These are phyloP conservation scores for Julus scanicus DNA, from an alignment of 2,888 invertebrate genomes.

Conservation along the genomic window DNA sequence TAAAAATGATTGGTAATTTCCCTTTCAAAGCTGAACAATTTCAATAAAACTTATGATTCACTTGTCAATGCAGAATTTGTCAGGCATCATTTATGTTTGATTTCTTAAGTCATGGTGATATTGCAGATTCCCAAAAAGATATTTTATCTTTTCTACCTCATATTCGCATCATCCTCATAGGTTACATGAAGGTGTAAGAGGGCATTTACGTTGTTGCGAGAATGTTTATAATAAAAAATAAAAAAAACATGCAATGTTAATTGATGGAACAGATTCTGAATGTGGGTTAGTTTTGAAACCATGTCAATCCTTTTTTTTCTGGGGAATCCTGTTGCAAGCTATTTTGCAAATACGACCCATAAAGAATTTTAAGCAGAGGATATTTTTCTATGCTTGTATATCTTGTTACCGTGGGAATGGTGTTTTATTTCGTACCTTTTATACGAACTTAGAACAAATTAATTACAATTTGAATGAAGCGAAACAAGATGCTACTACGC, in stretches of 20 bases:
- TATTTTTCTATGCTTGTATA: slow-evolving; percentile 9
- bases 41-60: not conserved
- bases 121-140: slow-evolving; percentile 34
- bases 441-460: not conserved
- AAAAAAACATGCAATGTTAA: slow-evolving; percentile 24
- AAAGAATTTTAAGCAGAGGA: slow-evolving; percentile 26
- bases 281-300: slow-evolving; percentile 47
- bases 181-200: slow-evolving; percentile 10
- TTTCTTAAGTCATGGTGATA: slow-evolving; percentile 24
- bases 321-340: slow-evolving; percentile 11
- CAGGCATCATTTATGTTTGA: not conserved
- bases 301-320: slow-evolving; percentile 36
- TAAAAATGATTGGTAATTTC: not conserved
- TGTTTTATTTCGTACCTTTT: slow-evolving; percentile 2
- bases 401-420: slow-evolving; percentile 41
- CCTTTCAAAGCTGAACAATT: not conserved
- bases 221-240: not conserved
- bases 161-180: slow-evolving; percentile 39
- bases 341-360: slow-evolving; percentile 38
- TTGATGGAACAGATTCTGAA: slow-evolving; percentile 40
- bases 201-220: not conserved
- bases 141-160: not conserved
- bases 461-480: slow-evolving; percentile 31
- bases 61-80: not conserved
- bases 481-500: slow-evolving; percentile 39